A percentile compares a stretch with the other conserved stretches of the same genome.
phyloP scores from a whole-genome alignment of 2,888 invertebrate species.

The Andrena chrysosceles region DNA sequence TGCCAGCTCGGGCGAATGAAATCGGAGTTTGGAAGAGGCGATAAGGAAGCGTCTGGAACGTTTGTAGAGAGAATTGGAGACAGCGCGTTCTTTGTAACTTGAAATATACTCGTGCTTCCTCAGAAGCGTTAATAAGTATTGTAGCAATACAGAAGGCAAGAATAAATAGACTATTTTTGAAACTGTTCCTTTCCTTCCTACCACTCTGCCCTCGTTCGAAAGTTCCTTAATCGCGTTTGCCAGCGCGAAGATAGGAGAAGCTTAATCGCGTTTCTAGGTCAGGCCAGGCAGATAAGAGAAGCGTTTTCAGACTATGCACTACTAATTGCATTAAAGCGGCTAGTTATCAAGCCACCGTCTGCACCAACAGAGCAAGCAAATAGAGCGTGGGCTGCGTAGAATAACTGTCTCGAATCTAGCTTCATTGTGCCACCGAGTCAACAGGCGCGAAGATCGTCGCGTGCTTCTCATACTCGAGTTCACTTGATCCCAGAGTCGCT shows the following conservation, averaged over 20 bases:
- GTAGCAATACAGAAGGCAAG: background rate
- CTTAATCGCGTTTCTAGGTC: background rate
- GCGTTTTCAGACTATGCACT: background rate
- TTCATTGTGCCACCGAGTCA: slow-evolving; percentile 18
- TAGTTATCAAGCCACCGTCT: slow-evolving; percentile 42
- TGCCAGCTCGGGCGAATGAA: background rate
- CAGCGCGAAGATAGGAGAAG: background rate
- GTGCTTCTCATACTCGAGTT: background rate
- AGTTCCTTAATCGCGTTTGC: too few relatives aligned
- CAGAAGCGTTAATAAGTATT: background rate
- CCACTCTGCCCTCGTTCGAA: too few relatives aligned
- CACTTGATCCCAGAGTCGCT: background rate
- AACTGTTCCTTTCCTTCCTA: background rate
- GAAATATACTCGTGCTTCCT: background rate
- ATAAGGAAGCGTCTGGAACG: slow-evolving; percentile 10
- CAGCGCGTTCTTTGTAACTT: background rate
- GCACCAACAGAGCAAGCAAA: slow-evolving; percentile 10
- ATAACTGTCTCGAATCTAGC: slow-evolving; percentile 7
- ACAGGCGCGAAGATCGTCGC: background rate
- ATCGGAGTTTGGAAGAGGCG: background rate
- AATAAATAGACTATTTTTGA: slow-evolving; percentile 9
- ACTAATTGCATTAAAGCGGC: slow-evolving; percentile 8
- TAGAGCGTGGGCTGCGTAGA: slow-evolving; percentile 29
- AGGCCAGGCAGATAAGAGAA: slow-evolving; percentile 8
- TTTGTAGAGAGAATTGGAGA: background rate